Percentiles rank a stretch among this genome's conserved stretches.
Evolutionary conservation across 2,797 vertebrate genomes (phyloP).

Genomic region (Syngnathus rostellatus): DNA sequence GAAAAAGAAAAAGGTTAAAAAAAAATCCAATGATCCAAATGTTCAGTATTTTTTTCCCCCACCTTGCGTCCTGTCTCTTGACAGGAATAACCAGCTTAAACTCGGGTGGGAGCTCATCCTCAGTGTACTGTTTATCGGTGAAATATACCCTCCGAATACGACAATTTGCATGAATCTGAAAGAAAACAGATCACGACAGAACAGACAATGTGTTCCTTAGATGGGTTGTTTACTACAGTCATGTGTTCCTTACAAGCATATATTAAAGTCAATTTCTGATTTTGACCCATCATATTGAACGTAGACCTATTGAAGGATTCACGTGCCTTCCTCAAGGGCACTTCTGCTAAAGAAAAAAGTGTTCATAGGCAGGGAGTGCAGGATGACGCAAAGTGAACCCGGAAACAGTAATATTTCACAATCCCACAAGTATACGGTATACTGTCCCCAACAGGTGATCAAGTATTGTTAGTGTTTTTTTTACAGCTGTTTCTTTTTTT

Average conservation of each 20-base stretch:
- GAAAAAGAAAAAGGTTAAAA: neutral
- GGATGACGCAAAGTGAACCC: neutral
- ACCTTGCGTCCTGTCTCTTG: constrained; percentile 90
- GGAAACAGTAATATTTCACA: neutral
- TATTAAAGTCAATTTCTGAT: neutral
- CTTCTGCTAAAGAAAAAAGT: neutral
- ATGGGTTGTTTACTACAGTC: neutral
- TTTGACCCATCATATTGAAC: neutral
- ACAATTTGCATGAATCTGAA: constrained; percentile 96
- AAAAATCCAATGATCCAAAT: neutral
- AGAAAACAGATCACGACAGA: constrained; percentile 9
- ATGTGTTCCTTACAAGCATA: neutral
- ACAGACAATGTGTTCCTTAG: neutral
- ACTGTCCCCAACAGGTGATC: no score
- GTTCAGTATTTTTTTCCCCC: neutral
- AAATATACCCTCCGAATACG: constrained; percentile 95
- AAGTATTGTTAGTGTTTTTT: neutral
- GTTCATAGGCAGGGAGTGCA: neutral
- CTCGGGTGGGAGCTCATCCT: constrained; percentile 94
- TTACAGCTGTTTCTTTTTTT: neutral
- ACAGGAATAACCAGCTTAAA: constrained; percentile 95
- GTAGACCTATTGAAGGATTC: neutral
- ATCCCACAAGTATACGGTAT: no score
- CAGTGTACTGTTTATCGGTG: constrained; percentile 92
- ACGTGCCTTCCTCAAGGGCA: neutral